Evolutionary conservation across 2,113 vertebrate genomes (phyloP).

Genomic region (Embiotoca jacksoni): DNA sequence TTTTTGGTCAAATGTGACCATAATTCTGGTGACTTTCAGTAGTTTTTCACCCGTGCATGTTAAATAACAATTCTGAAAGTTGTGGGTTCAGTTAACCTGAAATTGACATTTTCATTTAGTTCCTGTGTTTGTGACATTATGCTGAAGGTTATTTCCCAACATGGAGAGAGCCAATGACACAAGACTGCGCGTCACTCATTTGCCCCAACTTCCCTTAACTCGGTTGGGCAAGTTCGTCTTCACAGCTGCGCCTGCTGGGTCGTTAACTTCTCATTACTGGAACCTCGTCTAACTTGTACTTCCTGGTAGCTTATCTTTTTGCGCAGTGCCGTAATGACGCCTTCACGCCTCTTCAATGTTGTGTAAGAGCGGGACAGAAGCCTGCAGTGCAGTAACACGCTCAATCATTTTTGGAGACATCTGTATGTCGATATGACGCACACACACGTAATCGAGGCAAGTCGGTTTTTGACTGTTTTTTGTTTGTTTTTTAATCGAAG

Average conservation of each 20-base stretch:
- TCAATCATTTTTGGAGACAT: not conserved
- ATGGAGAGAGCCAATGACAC: not conserved
- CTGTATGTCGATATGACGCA: no score
- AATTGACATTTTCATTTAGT: not conserved
- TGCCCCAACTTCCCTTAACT: conserved; percentile 40
- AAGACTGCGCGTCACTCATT: conserved; percentile 9
- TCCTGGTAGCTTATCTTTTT: conserved; percentile 1
- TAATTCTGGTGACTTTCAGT: not conserved
- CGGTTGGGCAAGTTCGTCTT: conserved; percentile 15
- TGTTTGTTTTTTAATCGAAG: no score
- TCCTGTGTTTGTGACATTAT: conserved; percentile 21
- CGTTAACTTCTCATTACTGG: conserved; percentile 21
- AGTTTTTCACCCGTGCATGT: not conserved
- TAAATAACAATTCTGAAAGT: not conserved
- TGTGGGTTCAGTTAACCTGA: not conserved
- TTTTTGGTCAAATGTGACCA: not conserved
- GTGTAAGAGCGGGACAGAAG: not conserved
- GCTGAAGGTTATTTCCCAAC: conserved; percentile 5
- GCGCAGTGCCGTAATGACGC: no score
- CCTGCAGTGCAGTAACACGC: not conserved
- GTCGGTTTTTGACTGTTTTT: no score
- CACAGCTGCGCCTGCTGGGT: conserved; percentile 4
- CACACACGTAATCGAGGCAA: no score
- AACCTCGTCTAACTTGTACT: conserved; percentile 14
- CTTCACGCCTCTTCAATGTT: not conserved